phyloP scores from a whole-genome alignment of 2,888 invertebrate species.

The Dasysyrphus albostriatus region DNA sequence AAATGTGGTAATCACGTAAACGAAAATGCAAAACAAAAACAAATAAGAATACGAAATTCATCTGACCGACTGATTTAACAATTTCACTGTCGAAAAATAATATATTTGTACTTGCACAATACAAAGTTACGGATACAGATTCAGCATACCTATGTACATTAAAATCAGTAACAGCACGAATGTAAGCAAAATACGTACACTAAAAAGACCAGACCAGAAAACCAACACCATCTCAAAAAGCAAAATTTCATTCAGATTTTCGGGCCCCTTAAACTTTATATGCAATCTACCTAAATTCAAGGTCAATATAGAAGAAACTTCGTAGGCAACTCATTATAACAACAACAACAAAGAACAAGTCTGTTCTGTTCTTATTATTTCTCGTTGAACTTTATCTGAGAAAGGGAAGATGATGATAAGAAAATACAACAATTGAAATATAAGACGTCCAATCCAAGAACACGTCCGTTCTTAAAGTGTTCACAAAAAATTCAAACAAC shows the following conservation, averaged over 20 bases:
- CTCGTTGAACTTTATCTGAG: background rate
- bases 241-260: constrained; percentile 61
- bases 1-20: constrained; percentile 46
- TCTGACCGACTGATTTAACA: constrained; percentile 4
- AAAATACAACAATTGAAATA: constrained; percentile 51
- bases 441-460: constrained; percentile 40
- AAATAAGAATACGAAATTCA: constrained; percentile 53
- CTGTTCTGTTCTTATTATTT: background rate
- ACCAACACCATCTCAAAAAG: constrained; percentile 4
- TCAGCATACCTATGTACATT: background rate
- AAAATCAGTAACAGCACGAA: constrained; percentile 8
- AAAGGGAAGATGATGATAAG: constrained; percentile 28
- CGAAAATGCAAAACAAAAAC: constrained; percentile 7
- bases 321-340: constrained; percentile 12
- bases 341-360: constrained; percentile 34
- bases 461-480: background rate
- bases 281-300: constrained; percentile 68
- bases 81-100: background rate
- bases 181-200: constrained; percentile 11
- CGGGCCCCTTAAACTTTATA: constrained; percentile 63
- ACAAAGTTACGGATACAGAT: constrained; percentile 4
- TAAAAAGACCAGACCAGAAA: constrained; percentile 8
- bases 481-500: constrained; percentile 33
- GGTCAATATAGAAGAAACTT: constrained; percentile 66
- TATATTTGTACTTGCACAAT: background rate